Conservation (phyloP, 2,113 vertebrate species). For the Poeciliopsis prolifica region DNA sequence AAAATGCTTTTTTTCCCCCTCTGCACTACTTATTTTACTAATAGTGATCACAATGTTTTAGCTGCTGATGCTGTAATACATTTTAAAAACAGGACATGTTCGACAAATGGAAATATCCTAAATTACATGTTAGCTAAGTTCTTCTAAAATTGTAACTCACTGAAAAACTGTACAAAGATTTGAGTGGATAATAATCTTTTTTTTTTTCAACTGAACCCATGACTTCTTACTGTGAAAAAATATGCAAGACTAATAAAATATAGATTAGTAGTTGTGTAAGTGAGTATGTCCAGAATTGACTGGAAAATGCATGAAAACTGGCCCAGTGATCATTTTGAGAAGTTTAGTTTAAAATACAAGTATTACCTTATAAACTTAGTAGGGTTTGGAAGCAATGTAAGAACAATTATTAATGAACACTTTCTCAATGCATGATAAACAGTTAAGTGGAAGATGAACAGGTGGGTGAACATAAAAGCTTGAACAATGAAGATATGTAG, state of each 20-base stretch:
- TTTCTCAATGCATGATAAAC: background rate
- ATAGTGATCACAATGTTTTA: no score
- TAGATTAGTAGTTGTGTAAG: background rate
- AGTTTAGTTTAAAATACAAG: background rate
- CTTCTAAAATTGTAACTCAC: background rate
- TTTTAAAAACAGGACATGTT: no score
- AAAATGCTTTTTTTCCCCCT: background rate
- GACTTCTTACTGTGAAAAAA: no score
- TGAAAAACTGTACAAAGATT: background rate
- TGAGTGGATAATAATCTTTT: background rate
- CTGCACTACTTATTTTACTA: background rate
- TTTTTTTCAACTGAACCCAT: no score
- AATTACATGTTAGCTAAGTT: background rate
- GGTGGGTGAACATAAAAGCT: background rate
- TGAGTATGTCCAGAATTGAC: background rate
- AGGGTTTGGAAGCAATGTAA: no score
- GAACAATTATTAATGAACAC: background rate
- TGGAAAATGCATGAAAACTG: background rate
- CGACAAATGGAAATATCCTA: no score
- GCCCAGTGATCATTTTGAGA: background rate
- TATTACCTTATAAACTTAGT: background rate
- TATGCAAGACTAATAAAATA: no score
- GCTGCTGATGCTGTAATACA: background rate
- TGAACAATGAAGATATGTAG: background rate
- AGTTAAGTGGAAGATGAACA: background rate